Evolutionary conservation across 2,113 vertebrate species (phyloP).

Genomic region (Grallaria varia): DNA sequence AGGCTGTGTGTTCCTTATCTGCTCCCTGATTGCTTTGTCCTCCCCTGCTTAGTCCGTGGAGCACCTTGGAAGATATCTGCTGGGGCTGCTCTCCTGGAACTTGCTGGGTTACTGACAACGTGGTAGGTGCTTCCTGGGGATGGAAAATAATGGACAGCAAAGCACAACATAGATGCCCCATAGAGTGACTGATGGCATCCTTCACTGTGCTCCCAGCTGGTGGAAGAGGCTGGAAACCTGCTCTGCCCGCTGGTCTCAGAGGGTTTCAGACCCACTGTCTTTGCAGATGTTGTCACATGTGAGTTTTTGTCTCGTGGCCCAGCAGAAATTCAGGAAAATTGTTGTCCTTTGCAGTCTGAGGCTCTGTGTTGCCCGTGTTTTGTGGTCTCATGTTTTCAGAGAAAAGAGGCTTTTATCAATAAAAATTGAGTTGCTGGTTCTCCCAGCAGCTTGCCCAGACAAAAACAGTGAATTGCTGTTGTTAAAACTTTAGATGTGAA

Average conservation of each 20-base stretch:
- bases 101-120: not conserved
- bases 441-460: not conserved
- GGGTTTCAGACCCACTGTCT: not conserved
- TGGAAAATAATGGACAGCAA: not conserved
- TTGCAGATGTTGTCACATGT: not conserved
- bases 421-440: not conserved
- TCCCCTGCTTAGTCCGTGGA: rapidly evolving
- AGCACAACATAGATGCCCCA: rapidly evolving
- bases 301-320: not conserved
- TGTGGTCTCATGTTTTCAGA: not conserved
- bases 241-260: not conserved
- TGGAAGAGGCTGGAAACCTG: not conserved
- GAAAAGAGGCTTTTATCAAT: not conserved
- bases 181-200: not conserved
- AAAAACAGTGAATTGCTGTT: not conserved
- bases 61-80: not conserved
- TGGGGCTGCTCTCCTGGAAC: not conserved
- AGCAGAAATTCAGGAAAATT: not conserved
- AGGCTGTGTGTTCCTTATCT: not conserved
- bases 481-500: not conserved
- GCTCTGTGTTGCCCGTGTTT: rapidly evolving
- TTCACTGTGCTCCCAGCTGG: not conserved
- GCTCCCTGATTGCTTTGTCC: not conserved
- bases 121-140: not conserved
- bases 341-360: not conserved